Evolutionary conservation across 2,113 vertebrate genomes (phyloP).

Genomic region (Dendrocopos noguchii): DNA sequence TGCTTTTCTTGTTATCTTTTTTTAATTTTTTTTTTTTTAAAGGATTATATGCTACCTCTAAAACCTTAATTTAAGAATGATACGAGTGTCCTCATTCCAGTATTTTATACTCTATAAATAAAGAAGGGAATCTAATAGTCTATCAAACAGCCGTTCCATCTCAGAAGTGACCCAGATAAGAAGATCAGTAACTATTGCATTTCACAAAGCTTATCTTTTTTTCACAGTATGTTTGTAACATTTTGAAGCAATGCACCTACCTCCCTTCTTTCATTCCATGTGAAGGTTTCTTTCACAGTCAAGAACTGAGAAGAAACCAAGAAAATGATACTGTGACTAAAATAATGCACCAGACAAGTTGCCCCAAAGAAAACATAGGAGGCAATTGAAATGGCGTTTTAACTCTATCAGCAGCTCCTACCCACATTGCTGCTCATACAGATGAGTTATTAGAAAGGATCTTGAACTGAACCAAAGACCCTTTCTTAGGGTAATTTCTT

Average conservation of each 20-base stretch:
- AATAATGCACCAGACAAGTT: neutral
- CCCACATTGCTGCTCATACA: constrained; percentile 12
- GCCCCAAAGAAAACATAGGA: neutral
- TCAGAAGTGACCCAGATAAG: neutral
- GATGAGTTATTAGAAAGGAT: constrained; percentile 50
- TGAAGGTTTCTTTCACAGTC: neutral
- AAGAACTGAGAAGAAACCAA: neutral
- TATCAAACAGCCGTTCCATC: neutral
- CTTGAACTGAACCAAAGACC: neutral
- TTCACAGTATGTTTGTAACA: neutral
- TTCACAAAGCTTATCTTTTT: neutral
- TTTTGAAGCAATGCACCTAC: neutral
- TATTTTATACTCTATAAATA: neutral
- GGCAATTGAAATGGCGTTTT: neutral
- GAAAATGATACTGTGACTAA: neutral
- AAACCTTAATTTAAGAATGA: neutral
- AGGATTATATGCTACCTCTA: neutral
- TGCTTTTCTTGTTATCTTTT: neutral
- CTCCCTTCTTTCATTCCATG: neutral
- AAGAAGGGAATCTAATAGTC: neutral
- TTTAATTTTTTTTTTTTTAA: neutral
- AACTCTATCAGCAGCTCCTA: constrained; percentile 12
- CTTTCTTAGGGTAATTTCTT: constrained; percentile 32
- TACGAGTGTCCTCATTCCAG: neutral
- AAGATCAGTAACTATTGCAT: neutral